Evolutionary conservation across 2,888 invertebrate species (phyloP).

Genomic region (Suillia variegata): DNA sequence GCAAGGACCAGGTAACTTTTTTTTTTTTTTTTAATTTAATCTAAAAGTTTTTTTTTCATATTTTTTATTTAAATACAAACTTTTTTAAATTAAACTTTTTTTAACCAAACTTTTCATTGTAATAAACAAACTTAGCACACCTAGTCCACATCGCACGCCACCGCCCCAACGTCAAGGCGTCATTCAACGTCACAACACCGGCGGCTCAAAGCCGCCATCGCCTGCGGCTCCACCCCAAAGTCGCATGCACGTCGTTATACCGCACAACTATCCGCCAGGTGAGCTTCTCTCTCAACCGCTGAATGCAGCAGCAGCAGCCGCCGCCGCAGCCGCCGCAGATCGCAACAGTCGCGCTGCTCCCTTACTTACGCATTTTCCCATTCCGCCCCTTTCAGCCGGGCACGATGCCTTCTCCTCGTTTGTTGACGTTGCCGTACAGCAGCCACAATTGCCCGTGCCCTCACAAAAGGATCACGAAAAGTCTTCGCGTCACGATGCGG

Average conservation of each 20-base stretch:
- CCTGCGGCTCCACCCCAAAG: conserved; percentile 63
- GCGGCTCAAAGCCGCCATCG: conserved; percentile 64
- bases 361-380: background rate
- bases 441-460: conserved; percentile 86
- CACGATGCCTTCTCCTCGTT: conserved; percentile 87
- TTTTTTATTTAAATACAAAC: too few relatives aligned
- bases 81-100: too few relatives aligned
- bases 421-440: conserved; percentile 90
- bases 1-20: too few relatives aligned
- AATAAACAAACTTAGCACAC: conserved; percentile 55
- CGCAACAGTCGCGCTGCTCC: conserved; percentile 13
- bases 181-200: conserved; percentile 75
- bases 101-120: too few relatives aligned
- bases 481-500: conserved; percentile 35
- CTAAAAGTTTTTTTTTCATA: background rate
- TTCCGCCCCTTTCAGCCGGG: conserved; percentile 62
- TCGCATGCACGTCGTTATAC: conserved; percentile 61
- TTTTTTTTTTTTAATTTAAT: too few relatives aligned
- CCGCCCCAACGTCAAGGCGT: conserved; percentile 73
- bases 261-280: conserved; percentile 63
- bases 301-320: background rate
- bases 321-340: conserved; percentile 16
- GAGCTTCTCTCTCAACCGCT: conserved; percentile 28
- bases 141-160: conserved; percentile 62
- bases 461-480: conserved; percentile 67